phyloP scores from a whole-genome alignment of 2,797 vertebrate species.

The Phyllotis vaccarum region DNA sequence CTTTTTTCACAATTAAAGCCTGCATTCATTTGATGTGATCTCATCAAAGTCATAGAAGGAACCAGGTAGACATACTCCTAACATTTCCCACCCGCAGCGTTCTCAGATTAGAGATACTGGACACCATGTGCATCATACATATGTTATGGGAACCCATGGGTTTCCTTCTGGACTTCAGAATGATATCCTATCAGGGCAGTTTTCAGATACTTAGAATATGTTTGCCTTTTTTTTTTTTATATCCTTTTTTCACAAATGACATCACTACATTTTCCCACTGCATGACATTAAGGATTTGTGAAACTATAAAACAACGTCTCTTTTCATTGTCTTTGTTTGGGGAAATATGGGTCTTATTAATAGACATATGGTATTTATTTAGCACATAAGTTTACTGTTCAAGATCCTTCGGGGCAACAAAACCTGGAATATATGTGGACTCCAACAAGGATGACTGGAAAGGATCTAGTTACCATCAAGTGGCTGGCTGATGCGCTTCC shows the following conservation, averaged over 20 bases:
- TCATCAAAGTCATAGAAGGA: background rate
- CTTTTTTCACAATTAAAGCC: background rate
- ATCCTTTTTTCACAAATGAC: background rate
- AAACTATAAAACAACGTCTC: background rate
- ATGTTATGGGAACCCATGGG: background rate
- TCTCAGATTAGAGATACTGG: background rate
- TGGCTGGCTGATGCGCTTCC: background rate
- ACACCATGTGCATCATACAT: background rate
- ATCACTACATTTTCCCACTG: background rate
- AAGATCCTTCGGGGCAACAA: background rate
- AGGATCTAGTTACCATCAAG: no score
- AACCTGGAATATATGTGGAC: background rate
- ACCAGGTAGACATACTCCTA: background rate
- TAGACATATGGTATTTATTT: constrained; percentile 16
- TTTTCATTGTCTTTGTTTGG: constrained; percentile 20
- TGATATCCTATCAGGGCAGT: background rate
- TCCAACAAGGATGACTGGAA: background rate
- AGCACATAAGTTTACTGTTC: background rate
- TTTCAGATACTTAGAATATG: background rate
- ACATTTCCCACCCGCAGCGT: background rate
- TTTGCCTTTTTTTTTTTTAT: background rate
- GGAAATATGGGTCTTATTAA: background rate
- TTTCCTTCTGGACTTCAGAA: background rate
- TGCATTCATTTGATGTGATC: background rate
- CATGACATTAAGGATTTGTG: background rate